Evolutionary conservation across 2,888 invertebrate species (phyloP).

Genomic region (Eupelmus urozonus): DNA sequence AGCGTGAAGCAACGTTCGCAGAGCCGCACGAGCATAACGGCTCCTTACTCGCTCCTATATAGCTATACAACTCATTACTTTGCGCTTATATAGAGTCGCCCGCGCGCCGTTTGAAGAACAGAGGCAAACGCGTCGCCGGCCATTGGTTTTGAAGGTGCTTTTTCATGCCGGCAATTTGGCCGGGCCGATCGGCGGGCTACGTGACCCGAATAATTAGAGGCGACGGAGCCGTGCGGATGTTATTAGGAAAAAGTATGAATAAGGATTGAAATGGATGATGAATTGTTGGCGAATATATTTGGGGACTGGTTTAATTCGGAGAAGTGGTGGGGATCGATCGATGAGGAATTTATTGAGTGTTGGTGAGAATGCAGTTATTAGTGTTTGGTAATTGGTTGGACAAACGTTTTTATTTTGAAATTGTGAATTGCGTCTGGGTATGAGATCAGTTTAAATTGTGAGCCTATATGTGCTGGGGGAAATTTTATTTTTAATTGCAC

Average conservation of each 20-base stretch:
- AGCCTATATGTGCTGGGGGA: too few relatives aligned
- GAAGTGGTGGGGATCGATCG: too few relatives aligned
- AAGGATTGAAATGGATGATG: neutral
- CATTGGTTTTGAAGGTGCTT: conserved; percentile 14
- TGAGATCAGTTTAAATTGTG: too few relatives aligned
- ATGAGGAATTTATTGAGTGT: too few relatives aligned
- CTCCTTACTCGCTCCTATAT: neutral
- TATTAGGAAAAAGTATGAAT: conserved; percentile 4
- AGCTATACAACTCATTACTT: conserved; percentile 30
- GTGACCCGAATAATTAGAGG: conserved; percentile 24
- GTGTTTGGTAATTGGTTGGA: too few relatives aligned
- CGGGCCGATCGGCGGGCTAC: conserved; percentile 10
- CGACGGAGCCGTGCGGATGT: neutral
- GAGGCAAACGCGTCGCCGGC: conserved; percentile 9
- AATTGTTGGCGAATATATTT: too few relatives aligned
- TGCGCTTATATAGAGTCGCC: conserved; percentile 8
- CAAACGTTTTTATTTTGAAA: too few relatives aligned
- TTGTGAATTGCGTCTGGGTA: too few relatives aligned
- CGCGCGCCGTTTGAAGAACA: conserved; percentile 17
- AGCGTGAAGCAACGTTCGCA: conserved; percentile 37
- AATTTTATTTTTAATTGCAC: too few relatives aligned
- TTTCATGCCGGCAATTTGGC: conserved; percentile 21
- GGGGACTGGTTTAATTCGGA: neutral
- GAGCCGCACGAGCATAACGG: conserved; percentile 33
- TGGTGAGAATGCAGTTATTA: too few relatives aligned